Conservation (phyloP, 2,797 vertebrate genomes). For the Manis pentadactyla region DNA sequence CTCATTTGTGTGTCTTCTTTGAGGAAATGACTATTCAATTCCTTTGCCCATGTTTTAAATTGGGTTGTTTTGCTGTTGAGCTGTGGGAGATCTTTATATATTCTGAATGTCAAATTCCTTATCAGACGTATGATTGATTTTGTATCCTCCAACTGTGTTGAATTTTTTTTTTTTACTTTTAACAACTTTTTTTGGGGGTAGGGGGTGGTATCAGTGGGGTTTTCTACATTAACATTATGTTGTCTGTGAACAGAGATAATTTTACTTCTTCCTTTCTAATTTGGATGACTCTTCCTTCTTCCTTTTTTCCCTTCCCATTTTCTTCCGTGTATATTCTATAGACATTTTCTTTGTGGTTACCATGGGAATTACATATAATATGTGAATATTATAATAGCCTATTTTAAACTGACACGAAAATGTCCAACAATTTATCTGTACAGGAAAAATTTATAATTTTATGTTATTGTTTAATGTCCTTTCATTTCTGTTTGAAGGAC, state of each 20-base stretch:
- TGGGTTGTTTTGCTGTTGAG: neutral
- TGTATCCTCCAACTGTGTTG: neutral
- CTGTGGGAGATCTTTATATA: neutral
- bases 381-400: neutral
- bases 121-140: neutral
- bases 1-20: neutral
- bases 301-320: neutral
- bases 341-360: neutral
- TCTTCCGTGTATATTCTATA: neutral
- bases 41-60: neutral
- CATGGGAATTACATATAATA: neutral
- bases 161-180: neutral
- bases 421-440: neutral
- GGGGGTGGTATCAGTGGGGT: neutral
- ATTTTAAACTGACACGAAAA: neutral
- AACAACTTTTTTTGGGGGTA: neutral
- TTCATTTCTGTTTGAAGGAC: neutral
- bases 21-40: neutral
- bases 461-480: neutral
- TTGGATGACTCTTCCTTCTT: neutral
- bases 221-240: neutral
- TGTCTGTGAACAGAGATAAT: neutral
- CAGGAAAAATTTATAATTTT: neutral
- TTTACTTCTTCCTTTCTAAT: neutral
- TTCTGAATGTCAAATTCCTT: neutral